A percentile compares a stretch with the other conserved stretches of the same genome.
phyloP scores from a whole-genome alignment of 2,797 vertebrate genomes.

The Octomys mimax region DNA sequence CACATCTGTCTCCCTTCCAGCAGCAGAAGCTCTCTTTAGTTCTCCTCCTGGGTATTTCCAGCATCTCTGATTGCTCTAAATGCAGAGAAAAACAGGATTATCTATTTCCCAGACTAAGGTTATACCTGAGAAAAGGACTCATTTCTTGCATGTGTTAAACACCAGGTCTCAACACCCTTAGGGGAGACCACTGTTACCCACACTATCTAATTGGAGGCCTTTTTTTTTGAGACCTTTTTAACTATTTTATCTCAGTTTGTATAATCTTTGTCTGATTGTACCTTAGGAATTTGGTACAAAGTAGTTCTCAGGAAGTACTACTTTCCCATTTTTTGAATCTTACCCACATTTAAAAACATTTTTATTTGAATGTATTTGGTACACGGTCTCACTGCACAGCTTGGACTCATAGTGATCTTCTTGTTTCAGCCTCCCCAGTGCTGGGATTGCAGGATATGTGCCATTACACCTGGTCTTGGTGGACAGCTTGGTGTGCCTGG shows the following conservation, averaged over 20 bases:
- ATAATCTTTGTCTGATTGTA: not conserved
- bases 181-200: slow-evolving; percentile 9
- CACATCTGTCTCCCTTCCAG: not conserved
- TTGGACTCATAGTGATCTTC: too few relatives aligned
- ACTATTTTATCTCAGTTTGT: slow-evolving; percentile 8
- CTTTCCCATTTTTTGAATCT: slow-evolving; percentile 24
- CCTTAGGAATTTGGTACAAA: slow-evolving; percentile 29
- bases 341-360: not conserved
- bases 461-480: too few relatives aligned
- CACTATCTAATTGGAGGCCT: not conserved
- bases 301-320: slow-evolving; percentile 48
- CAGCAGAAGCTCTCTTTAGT: slow-evolving; percentile 35
- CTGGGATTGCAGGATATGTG: too few relatives aligned
- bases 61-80: not conserved
- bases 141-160: slow-evolving; percentile 44
- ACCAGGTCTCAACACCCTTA: not conserved
- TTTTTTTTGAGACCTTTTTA: not conserved
- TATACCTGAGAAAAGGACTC: slow-evolving; percentile 43
- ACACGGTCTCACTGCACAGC: too few relatives aligned
- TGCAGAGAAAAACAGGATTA: not conserved
- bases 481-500: too few relatives aligned
- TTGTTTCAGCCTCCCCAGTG: too few relatives aligned
- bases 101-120: not conserved
- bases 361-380: too few relatives aligned
- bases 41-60: not conserved